phyloP scores from a whole-genome alignment of 2,113 vertebrate genomes.

The Eretmodus cyanostictus region DNA sequence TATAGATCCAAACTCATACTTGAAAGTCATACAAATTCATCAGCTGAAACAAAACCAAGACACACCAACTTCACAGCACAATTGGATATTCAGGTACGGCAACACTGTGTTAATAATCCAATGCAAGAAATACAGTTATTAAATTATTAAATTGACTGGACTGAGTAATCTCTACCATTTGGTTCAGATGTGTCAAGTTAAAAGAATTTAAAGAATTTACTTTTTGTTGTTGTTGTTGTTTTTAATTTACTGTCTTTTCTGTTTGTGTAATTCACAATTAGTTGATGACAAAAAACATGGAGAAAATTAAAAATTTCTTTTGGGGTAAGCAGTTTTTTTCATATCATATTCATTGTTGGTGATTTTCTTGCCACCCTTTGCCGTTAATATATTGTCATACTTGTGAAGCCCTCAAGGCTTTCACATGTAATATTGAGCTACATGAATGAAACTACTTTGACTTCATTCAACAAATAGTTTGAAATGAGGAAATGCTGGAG shows the following conservation, averaged over 20 bases:
- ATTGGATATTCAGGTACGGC: rapidly evolving
- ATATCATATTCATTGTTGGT: not conserved
- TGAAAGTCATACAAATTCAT: not conserved
- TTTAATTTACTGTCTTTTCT: not conserved
- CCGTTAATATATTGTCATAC: not conserved
- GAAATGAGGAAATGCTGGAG: not conserved
- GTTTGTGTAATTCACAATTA: not conserved
- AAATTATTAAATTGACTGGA: not conserved
- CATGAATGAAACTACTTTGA: rapidly evolving
- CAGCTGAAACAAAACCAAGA: not conserved
- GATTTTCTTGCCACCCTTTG: not conserved
- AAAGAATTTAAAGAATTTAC: not conserved
- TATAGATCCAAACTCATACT: not conserved
- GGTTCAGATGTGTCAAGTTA: not conserved
- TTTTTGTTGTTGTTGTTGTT: not conserved
- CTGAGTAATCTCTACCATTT: not conserved
- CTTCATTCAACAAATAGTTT: not conserved
- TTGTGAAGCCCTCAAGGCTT: not conserved
- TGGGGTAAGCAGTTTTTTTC: not conserved
- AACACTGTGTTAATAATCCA: not conserved
- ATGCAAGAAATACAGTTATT: not conserved
- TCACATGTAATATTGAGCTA: not conserved
- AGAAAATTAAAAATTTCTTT: rapidly evolving
- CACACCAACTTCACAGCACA: not conserved
- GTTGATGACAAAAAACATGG: not conserved